Conservation (phyloP, 2,113 vertebrate genomes). For the Otus sunia region DNA sequence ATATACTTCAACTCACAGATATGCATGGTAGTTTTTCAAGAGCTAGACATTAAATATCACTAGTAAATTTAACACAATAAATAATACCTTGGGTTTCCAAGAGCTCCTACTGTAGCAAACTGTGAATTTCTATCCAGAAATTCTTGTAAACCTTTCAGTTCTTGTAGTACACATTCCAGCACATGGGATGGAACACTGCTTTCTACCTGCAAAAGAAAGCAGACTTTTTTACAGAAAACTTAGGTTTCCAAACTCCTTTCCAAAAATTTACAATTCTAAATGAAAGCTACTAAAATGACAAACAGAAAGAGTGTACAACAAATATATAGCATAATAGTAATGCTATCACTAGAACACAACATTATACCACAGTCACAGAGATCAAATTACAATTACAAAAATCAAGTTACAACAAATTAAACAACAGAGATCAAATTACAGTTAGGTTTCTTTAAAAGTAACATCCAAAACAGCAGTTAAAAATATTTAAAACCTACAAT, state of each 20-base stretch:
- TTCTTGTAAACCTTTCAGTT: conserved; percentile 88
- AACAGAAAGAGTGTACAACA: background rate
- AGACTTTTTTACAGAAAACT: background rate
- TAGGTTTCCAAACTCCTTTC: background rate
- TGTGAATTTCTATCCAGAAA: conserved; percentile 96
- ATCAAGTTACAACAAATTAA: too few relatives aligned
- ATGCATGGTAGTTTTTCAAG: background rate
- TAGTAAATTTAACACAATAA: background rate
- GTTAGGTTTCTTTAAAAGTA: background rate
- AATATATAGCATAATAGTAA: background rate
- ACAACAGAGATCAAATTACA: background rate
- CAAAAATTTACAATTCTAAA: background rate
- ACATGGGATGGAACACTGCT: conserved; percentile 83
- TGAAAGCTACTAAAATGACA: background rate
- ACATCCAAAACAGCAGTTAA: background rate
- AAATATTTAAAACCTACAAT: background rate
- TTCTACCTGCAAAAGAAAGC: conserved; percentile 81
- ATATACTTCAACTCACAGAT: background rate
- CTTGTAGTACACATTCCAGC: conserved; percentile 84
- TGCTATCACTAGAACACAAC: background rate
- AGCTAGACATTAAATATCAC: background rate
- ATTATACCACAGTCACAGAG: background rate
- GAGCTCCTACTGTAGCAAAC: conserved; percentile 84
- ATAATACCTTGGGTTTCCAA: conserved; percentile 87
- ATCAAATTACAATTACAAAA: too few relatives aligned